Base-by-base conservation (phyloP, 2,797 vertebrate genomes). In the Anguilla anguilla region DNA sequence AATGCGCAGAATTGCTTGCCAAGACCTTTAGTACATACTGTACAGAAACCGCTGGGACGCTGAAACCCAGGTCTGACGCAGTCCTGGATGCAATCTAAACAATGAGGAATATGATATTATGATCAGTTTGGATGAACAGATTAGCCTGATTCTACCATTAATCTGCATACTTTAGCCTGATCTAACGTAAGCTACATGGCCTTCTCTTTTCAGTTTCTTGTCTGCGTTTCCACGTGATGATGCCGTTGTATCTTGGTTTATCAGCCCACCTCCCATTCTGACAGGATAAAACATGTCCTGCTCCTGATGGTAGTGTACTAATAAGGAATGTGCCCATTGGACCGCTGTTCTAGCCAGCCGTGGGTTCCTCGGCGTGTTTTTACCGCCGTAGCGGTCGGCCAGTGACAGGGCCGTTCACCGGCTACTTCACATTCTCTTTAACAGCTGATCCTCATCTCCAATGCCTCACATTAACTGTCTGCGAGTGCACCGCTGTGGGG, bases 211-310 rank as follows among this genome's bases (percentile, higher is more conserved):
- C 61, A n/a, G 25, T n/a, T n/a, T n/a, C n/a, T 67, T 67, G 9
- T 67, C 61, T 67, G 22, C 22, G 22, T n/a, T 67, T 67, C 61
- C 25, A 67, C n/a, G 61, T n/a, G 22, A 67, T 67, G 61, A n/a
- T n/a, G 61, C 22, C 1, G n/a, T 67, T 67, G 22, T 25, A 1
- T 67, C 22, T 67, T 9, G 61, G 22, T 67, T 67, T 67, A 67
- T 67, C 61, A 67, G 61, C 61, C 22, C 22, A n/a, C 61, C 61
- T n/a, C 61, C 61, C 61, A n/a, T 13, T 6, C 61, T 67, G 61
- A 67, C 61, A 67, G 61, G 61, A 25, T 67, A 67, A 67, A n/a
- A n/a, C 61, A n/a, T n/a, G 61, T 67, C 61, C n/a, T 67, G 61
- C 61, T 67, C 61, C n/a, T n/a, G 25, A 1, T n/a, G 61, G 61